A percentile compares a stretch with the other conserved stretches of the same genome.
Conservation (phyloP, 37 sponge, comb jelly and placozoan genomes). For the Corticium candelabrum region DNA sequence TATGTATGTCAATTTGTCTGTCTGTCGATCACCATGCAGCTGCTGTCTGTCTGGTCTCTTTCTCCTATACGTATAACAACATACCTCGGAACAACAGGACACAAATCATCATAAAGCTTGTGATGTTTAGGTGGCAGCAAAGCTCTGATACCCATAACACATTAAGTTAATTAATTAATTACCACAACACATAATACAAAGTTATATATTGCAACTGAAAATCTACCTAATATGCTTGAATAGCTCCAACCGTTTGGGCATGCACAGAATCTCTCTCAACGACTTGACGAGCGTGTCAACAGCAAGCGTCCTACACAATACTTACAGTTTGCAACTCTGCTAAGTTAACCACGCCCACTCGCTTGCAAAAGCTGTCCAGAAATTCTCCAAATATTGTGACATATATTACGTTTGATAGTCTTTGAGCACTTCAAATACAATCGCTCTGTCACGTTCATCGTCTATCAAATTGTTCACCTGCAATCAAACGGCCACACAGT, state of each 20-base stretch:
- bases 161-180: not conserved
- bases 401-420: not conserved
- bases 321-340: too few relatives aligned
- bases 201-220: too few relatives aligned
- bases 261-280: not conserved
- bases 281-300: not conserved
- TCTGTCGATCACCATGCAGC: too few relatives aligned
- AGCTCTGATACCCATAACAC: not conserved
- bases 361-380: too few relatives aligned
- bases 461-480: not conserved
- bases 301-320: not conserved
- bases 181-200: too few relatives aligned
- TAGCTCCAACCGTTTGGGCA: not conserved
- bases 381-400: not conserved
- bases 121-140: not conserved
- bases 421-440: not conserved
- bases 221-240: not conserved
- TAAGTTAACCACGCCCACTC: slow-evolving; percentile 3
- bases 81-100: not conserved
- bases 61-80: too few relatives aligned
- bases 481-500: too few relatives aligned
- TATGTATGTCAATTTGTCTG: too few relatives aligned
- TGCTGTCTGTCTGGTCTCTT: too few relatives aligned
- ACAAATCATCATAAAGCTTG: not conserved
- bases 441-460: not conserved